Percentiles rank a stretch among this genome's conserved stretches.
Conservation (phyloP, 2,888 invertebrate genomes). For the Lepidochitona cinerea region DNA sequence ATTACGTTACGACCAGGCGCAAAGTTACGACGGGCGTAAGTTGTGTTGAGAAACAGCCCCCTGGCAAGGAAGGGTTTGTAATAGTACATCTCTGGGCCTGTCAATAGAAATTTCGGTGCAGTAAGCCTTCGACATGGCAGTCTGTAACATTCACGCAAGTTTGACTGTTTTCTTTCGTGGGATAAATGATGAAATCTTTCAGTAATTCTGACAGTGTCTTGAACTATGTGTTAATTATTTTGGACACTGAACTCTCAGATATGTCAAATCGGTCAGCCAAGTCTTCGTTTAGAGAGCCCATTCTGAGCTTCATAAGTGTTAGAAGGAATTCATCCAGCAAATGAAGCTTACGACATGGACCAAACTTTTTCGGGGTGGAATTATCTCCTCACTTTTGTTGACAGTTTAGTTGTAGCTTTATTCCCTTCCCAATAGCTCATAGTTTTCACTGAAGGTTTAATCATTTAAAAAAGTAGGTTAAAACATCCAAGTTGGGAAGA, state of each 20-base stretch:
- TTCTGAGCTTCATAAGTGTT: conserved; percentile 16
- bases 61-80: conserved; percentile 19
- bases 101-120: conserved; percentile 26
- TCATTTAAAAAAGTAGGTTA: no score
- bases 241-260: background rate
- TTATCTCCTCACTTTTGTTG: no score
- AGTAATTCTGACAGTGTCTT: background rate
- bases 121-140: conserved; percentile 16
- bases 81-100: background rate
- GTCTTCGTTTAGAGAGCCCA: conserved; percentile 10
- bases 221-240: background rate
- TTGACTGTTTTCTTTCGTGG: background rate
- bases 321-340: conserved; percentile 14
- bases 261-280: background rate
- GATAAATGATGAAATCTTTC: conserved; percentile 6
- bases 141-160: no score
- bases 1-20: no score
- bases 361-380: conserved; percentile 15
- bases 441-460: no score
- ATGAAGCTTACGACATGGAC: conserved; percentile 12
- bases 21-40: no score
- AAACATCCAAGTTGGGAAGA: no score
- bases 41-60: no score
- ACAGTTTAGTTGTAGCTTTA: no score
- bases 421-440: no score